Base-by-base conservation (phyloP, 1,140 invertebrate genomes). In the Drosophila pseudoananassae region DNA sequence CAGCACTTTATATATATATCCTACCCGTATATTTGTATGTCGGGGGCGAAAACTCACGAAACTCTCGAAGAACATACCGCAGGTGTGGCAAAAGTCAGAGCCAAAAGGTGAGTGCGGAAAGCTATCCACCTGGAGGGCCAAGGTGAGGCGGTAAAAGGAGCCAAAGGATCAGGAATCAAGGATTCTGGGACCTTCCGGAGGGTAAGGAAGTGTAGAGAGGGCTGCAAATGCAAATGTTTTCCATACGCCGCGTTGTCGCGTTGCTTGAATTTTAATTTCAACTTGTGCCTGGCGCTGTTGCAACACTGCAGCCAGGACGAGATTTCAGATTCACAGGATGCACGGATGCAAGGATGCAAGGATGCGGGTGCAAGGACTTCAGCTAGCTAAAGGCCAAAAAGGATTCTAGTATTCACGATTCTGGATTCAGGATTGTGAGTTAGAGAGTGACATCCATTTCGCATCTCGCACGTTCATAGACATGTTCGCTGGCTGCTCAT, bases 261-360 rank as follows among this genome's bases (percentile, higher is more conserved):
- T 65, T 87, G 61, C 76, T 82, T 87, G 82, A 87, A 87, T 87
- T 87, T 87, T 87, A 87, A 85, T 85, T 85, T 87, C 59, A 81
- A 84, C 49, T 80, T 85, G 47, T 66, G 68, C 53, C 81, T 9
- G 31, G 8, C 8, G 33, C 3, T 36, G 12, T 36, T 36, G 40
- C 40, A 84, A 64, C 73, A 74, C 54, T 69, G 66, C 65, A 69
- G 40, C 40, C 15, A 49, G 46, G 25, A 49, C 31, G 45, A 15
- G 40, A 43, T 17, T 43, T 15, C n/a, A 29, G 36, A 38, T 38
- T 38, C 40, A 38, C 36, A 38, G 40, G 56, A 49, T 17, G 29
- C 31, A 15, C 2, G 40, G 15, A 43, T 43, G 40, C 40, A n/a
- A n/a, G n/a, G 17, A 36, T 17, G 29, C 31, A 15, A 6, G 40